These are phyloP conservation scores for Drosophila melanica DNA, from an alignment of 1,140 invertebrate species.

Conservation along the genomic window DNA sequence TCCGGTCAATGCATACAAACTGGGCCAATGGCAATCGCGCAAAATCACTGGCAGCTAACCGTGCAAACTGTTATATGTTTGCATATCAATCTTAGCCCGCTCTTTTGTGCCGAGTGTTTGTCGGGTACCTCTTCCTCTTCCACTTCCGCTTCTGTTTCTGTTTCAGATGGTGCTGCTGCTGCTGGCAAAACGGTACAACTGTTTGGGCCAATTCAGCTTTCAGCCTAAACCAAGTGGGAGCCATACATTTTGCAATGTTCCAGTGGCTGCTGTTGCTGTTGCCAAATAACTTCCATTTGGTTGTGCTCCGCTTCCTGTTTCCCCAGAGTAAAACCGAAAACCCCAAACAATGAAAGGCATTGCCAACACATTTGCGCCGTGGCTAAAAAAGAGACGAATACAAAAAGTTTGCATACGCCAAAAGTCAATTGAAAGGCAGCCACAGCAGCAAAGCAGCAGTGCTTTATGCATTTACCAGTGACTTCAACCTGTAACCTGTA, in stretches of 20 bases:
- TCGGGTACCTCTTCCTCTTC: neutral
- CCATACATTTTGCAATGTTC: conserved; percentile 74
- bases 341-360: conserved; percentile 59
- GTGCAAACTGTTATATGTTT: conserved; percentile 71
- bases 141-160: neutral
- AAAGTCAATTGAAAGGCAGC: conserved; percentile 63
- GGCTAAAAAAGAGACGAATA: conserved; percentile 17
- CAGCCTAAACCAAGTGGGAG: conserved; percentile 68
- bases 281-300: conserved; percentile 29
- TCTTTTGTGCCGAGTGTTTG: neutral
- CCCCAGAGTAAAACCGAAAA: conserved; percentile 23
- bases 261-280: conserved; percentile 40
- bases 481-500: neutral
- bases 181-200: conserved; percentile 31
- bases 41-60: conserved; percentile 67
- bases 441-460: conserved; percentile 1
- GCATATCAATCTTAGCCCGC: conserved; percentile 72
- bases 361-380: conserved; percentile 53
- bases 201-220: conserved; percentile 39
- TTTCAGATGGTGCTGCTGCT: neutral
- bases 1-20: conserved; percentile 50
- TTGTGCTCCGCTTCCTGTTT: conserved; percentile 19
- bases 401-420: conserved; percentile 37
- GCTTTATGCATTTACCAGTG: conserved; percentile 51
- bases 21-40: conserved; percentile 32